phyloP scores from a whole-genome alignment of 2,113 vertebrate genomes.

The Aleadryas rufinucha region DNA sequence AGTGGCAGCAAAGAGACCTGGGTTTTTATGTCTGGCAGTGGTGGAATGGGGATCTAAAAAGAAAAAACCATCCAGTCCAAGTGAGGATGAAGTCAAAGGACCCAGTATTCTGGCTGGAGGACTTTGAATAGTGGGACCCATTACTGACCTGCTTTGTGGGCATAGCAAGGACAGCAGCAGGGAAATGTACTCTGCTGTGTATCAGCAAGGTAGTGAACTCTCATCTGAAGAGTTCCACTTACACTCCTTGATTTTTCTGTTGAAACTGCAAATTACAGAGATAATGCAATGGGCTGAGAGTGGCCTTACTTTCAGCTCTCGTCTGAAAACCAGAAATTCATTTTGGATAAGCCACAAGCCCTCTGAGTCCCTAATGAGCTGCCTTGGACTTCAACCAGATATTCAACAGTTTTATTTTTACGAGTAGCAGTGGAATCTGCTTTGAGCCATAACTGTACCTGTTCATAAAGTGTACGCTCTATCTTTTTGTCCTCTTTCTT shows the following conservation, averaged over 20 bases:
- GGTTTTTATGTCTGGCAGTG: background rate
- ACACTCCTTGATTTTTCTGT: background rate
- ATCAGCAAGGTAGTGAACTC: background rate
- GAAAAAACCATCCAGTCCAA: background rate
- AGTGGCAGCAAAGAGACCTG: background rate
- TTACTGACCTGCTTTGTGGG: background rate
- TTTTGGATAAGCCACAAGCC: background rate
- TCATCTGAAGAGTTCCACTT: background rate
- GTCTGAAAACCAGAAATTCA: background rate
- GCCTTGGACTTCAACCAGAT: background rate
- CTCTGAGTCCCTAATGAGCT: background rate
- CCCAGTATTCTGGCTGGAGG: background rate
- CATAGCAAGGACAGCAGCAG: background rate
- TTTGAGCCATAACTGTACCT: conserved; percentile 69
- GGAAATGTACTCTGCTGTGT: background rate
- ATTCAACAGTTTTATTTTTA: background rate
- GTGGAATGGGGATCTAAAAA: background rate
- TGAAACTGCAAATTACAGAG: background rate
- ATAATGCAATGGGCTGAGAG: background rate
- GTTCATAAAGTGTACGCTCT: conserved; percentile 86
- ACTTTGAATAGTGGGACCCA: background rate
- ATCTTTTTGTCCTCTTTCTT: conserved; percentile 89
- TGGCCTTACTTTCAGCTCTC: background rate
- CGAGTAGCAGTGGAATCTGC: background rate
- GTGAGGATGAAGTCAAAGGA: background rate